These are phyloP conservation scores for Phymatocera aterrima DNA, from an alignment of 2,888 invertebrate genomes.

Conservation along the genomic window DNA sequence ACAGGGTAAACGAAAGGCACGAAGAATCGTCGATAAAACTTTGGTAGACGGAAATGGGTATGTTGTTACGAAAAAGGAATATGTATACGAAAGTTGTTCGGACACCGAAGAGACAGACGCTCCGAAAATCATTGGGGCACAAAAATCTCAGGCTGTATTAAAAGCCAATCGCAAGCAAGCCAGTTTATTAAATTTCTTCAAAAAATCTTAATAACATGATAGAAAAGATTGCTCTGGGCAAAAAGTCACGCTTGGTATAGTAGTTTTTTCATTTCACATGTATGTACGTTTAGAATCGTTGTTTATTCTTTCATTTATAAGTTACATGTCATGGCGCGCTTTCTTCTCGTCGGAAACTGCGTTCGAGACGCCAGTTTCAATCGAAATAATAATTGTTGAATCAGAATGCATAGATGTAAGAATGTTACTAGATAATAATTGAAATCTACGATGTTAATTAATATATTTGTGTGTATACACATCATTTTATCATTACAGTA, in stretches of 20 bases:
- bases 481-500: background rate
- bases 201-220: constrained; percentile 64
- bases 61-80: constrained; percentile 69
- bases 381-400: background rate
- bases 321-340: no score
- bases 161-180: constrained; percentile 64
- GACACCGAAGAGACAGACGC: constrained; percentile 62
- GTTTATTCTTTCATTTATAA: no score
- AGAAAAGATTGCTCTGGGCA: no score
- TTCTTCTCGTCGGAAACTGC: background rate
- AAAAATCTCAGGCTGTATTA: constrained; percentile 46
- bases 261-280: no score
- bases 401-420: background rate
- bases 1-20: constrained; percentile 66
- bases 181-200: constrained; percentile 70
- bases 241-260: no score
- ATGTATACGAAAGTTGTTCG: constrained; percentile 67
- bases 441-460: background rate
- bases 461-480: background rate
- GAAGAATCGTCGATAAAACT: constrained; percentile 67
- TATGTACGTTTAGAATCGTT: no score
- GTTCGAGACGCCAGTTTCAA: background rate
- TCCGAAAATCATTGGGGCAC: constrained; percentile 44
- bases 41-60: constrained; percentile 72
- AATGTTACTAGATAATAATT: constrained; percentile 13